Base-by-base conservation (phyloP, 2,113 vertebrate genomes). In the Hippocampus zosterae region DNA sequence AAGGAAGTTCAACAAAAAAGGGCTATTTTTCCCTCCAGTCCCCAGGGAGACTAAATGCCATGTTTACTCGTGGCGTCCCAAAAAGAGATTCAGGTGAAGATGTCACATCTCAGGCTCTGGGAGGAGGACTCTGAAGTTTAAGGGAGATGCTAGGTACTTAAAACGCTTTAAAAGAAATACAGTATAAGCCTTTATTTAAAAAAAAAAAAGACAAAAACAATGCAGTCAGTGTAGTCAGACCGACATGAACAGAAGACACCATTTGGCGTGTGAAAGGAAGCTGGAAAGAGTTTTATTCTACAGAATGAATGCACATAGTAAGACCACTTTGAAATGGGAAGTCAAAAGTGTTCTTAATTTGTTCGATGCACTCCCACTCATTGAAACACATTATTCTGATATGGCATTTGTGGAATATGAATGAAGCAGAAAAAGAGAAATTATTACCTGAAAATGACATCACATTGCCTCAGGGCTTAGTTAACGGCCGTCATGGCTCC, bases 91-190 rank as follows among this genome's bases (percentile, higher is more conserved):
- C 61, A 63, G 77, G 75, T 72, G 70, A 74, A 70, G 59, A 78
- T 65, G 41, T 73, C 53, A 48, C 57, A 59, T 80, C 76, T 81
- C 76, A 77, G 78, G 70, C 78, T 57, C 8, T 57, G 50, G 62
- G 37, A 70, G 61, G 67, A 57, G 57, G 65, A 23, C 25, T 55
- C 50, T 73, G 62, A 72, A 52, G 78, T 67, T 64, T 69, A 57
- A 25, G 1, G 21, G 41, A 21, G 62, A 46, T 46, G 11, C 9
- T 27, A 18, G 63, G 23, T 65, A 65, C 42, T 65, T 65, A 23
- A 65, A 44, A 44, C 16, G 19, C 40, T 25, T 46, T 1, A 44
- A 65, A n/a, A 65, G 12, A 25, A 65, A 65, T 44, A n/a, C n/a
- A n/a, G n/a, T n/a, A 65, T 16, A 2, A 16, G 62, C n/a, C 18